These are phyloP conservation scores for Fragum fragum DNA, from an alignment of 2,888 invertebrate species.

Conservation along the genomic window DNA sequence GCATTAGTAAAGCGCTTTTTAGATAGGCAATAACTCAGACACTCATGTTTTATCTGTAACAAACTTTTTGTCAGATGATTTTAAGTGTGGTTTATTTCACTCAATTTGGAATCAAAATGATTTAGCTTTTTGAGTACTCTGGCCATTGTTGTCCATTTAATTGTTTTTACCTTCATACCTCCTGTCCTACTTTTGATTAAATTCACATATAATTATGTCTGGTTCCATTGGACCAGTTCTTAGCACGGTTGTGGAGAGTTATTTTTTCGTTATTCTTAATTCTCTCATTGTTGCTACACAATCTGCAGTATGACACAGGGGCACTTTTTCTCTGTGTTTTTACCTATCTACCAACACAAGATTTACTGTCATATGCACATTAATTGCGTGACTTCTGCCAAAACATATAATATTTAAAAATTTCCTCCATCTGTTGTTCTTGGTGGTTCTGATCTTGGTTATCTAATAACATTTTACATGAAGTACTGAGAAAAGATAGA, in stretches of 20 bases:
- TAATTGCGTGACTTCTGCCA: conserved; percentile 53
- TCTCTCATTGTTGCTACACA: conserved; percentile 12
- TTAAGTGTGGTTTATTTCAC: conserved; percentile 52
- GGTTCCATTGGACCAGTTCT: conserved; percentile 60
- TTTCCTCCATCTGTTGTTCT: conserved; percentile 11
- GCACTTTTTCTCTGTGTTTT: conserved; percentile 47
- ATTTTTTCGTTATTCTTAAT: conserved; percentile 25
- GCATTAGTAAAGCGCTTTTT: conserved; percentile 59
- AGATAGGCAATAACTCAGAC: conserved; percentile 44
- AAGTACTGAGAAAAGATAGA: not conserved
- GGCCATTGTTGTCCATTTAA: conserved; percentile 61
- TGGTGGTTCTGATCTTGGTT: not conserved
- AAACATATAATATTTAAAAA: conserved; percentile 52
- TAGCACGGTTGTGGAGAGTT: conserved; percentile 33
- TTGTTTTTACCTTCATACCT: conserved; percentile 36
- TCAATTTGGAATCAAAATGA: conserved; percentile 51
- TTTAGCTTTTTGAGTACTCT: conserved; percentile 31
- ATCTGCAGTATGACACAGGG: conserved; percentile 34
- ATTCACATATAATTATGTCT: conserved; percentile 41
- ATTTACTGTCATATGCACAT: conserved; percentile 50
- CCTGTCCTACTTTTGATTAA: conserved; percentile 44
- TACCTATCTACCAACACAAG: conserved; percentile 49
- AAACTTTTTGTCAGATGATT: conserved; percentile 55
- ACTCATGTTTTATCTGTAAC: conserved; percentile 55
- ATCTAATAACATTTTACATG: not conserved